Percentiles rank a stretch among this genome's conserved stretches.
phyloP scores from a whole-genome alignment of 23 tunicate genomes.

The Halocynthia roretzi region DNA sequence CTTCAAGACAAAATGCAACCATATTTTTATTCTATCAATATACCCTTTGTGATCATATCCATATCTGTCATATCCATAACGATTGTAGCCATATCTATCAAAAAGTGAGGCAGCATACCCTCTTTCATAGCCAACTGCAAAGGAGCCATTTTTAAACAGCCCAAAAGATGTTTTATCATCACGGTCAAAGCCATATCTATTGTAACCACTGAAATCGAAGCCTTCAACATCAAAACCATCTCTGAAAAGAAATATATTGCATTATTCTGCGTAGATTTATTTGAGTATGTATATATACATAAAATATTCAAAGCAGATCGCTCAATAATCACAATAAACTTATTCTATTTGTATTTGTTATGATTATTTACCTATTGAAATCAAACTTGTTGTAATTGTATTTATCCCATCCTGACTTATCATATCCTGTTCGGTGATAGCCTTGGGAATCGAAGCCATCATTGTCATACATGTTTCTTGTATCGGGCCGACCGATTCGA shows the following conservation, averaged over 20 bases:
- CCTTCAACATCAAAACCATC: conserved; percentile 77
- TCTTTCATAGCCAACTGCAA: conserved; percentile 36
- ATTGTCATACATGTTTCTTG: conserved; percentile 36
- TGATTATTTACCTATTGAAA: conserved; percentile 44
- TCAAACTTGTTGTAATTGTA: conserved; percentile 33
- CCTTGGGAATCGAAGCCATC: conserved; percentile 34
- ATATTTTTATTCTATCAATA: background rate
- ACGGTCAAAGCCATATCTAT: conserved; percentile 66
- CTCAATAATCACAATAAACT: background rate
- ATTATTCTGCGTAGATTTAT: background rate
- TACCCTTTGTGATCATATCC: conserved; percentile 75
- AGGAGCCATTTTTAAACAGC: conserved; percentile 46
- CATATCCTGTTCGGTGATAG: conserved; percentile 60
- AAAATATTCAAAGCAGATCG: background rate
- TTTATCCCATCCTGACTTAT: conserved; percentile 68
- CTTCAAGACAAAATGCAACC: no score
- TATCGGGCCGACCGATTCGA: conserved; percentile 34
- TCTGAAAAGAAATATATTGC: conserved; percentile 25
- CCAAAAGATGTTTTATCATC: conserved; percentile 63
- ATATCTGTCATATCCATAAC: conserved; percentile 42
- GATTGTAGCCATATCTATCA: conserved; percentile 64
- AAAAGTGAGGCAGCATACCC: conserved; percentile 65
- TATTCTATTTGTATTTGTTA: background rate
- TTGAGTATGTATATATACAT: background rate
- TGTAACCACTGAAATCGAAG: conserved; percentile 54